A percentile compares a stretch with the other conserved stretches of the same genome.
Conservation (phyloP, 2,888 invertebrate species). For the Thera obeliscata region DNA sequence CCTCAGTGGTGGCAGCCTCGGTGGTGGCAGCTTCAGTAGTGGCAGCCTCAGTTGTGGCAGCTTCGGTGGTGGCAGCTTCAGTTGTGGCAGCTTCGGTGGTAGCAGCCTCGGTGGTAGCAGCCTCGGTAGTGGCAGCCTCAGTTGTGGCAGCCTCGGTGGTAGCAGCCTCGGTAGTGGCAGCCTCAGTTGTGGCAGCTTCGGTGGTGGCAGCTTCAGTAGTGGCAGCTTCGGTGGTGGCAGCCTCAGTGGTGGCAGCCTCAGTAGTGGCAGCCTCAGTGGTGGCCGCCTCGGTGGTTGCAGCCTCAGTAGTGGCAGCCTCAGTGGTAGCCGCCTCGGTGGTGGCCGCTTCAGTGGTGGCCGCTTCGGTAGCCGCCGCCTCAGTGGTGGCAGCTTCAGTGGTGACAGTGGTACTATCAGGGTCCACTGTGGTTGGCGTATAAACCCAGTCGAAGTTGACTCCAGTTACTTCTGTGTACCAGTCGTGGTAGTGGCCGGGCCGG, state of each 20-base stretch:
- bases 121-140: no score
- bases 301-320: background rate
- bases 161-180: background rate
- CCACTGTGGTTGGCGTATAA: background rate
- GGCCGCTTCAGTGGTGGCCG: background rate
- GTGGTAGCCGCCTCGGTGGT: background rate
- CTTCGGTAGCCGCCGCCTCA: background rate
- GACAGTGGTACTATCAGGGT: background rate
- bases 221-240: background rate
- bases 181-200: no score
- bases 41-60: no score
- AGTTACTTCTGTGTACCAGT: slow-evolving; percentile 55
- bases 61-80: no score
- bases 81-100: no score
- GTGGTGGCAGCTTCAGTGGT: no score
- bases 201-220: background rate
- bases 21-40: no score
- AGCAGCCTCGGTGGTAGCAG: no score
- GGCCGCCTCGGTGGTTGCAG: background rate
- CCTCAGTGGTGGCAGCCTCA: background rate
- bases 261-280: background rate
- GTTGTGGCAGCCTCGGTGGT: background rate
- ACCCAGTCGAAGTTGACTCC: slow-evolving; percentile 60
- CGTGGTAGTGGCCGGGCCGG: slow-evolving; percentile 63
- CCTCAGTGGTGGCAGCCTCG: background rate